Conservation (phyloP, 2,888 invertebrate species). For the Saturnia pavonia region DNA sequence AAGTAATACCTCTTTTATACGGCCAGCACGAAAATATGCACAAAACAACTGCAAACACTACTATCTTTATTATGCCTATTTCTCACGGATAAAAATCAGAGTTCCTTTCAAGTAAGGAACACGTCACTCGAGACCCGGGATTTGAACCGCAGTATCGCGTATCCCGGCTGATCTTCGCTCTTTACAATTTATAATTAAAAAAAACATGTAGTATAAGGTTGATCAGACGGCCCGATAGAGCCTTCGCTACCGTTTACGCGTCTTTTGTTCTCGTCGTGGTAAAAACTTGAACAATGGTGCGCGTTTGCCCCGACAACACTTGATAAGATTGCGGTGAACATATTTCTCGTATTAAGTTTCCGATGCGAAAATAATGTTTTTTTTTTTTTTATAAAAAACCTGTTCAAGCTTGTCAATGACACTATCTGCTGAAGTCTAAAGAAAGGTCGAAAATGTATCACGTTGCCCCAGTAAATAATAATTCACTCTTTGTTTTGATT, state of each 20-base stretch:
- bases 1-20: too few relatives aligned
- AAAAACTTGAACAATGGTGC: constrained; percentile 75
- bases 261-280: constrained; percentile 68
- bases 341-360: constrained; percentile 61
- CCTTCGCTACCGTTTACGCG: constrained; percentile 78
- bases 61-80: constrained; percentile 14
- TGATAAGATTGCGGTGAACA: constrained; percentile 60
- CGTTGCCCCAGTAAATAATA: not conserved
- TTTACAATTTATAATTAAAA: constrained; percentile 36
- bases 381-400: not conserved
- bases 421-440: not conserved
- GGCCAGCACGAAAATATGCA: not conserved
- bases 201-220: constrained; percentile 61
- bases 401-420: not conserved
- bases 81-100: constrained; percentile 30
- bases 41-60: not conserved
- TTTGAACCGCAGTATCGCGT: constrained; percentile 51
- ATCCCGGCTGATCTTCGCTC: constrained; percentile 51
- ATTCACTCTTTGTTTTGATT: not conserved
- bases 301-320: constrained; percentile 63
- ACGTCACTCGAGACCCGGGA: constrained; percentile 53
- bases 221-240: constrained; percentile 77
- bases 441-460: not conserved
- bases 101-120: constrained; percentile 43
- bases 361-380: constrained; percentile 33